These are phyloP conservation scores for Vanessa cardui DNA, from an alignment of 2,888 invertebrate genomes.

Conservation along the genomic window DNA sequence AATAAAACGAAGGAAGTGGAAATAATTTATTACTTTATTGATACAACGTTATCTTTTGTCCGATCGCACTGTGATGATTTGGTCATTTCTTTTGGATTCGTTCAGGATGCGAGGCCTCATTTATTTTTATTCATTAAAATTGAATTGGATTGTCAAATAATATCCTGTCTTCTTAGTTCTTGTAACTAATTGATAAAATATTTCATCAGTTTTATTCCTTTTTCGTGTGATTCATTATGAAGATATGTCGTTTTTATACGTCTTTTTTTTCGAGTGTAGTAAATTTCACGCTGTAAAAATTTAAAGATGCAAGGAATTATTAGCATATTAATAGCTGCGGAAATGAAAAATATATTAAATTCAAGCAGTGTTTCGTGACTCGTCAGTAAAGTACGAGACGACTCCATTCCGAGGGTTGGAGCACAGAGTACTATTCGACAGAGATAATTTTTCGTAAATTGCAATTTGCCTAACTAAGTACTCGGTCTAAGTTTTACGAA, in stretches of 20 bases:
- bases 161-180: constrained; percentile 33
- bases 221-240: constrained; percentile 7
- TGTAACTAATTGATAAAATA: constrained; percentile 35
- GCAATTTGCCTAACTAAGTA: too few relatives aligned
- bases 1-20: constrained; percentile 70
- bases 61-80: constrained; percentile 69
- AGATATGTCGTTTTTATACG: not conserved
- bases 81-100: constrained; percentile 63
- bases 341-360: constrained; percentile 83
- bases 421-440: constrained; percentile 52
- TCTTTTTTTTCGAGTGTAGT: not conserved
- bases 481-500: not conserved
- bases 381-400: constrained; percentile 81
- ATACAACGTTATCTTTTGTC: constrained; percentile 75
- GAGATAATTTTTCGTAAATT: constrained; percentile 4
- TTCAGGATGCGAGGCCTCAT: constrained; percentile 56
- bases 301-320: constrained; percentile 64
- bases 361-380: constrained; percentile 80
- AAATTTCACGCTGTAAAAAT: constrained; percentile 29
- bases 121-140: constrained; percentile 49
- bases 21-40: constrained; percentile 80
- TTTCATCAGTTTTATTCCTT: constrained; percentile 21
- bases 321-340: constrained; percentile 79
- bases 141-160: constrained; percentile 44
- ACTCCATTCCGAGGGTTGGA: constrained; percentile 76